Evolutionary conservation across 2,888 invertebrate genomes (phyloP).

Genomic region (Gerris lacustris): DNA sequence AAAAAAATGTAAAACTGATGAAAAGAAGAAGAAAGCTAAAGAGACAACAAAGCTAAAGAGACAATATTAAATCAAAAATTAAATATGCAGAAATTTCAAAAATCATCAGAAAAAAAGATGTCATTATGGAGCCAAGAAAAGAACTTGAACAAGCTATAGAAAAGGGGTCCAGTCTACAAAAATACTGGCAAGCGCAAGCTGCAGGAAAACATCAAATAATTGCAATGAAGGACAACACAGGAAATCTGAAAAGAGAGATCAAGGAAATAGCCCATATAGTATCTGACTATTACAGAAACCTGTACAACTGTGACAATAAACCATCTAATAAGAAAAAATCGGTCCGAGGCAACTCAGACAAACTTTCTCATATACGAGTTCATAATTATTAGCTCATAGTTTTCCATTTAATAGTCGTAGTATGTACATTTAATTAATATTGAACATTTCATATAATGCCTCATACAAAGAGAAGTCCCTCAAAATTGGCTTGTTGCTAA

Average conservation of each 20-base stretch:
- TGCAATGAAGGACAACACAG: constrained; percentile 3
- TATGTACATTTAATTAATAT: no score
- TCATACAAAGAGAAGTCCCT: not conserved
- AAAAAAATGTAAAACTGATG: constrained; percentile 12
- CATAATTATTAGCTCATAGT: no score
- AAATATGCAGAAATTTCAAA: not conserved
- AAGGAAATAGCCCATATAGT: not conserved
- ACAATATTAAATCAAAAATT: constrained; percentile 4
- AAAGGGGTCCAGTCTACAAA: not conserved
- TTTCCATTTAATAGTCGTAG: no score
- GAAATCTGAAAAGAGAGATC: constrained; percentile 6
- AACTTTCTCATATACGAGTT: no score
- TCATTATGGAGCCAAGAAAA: not conserved
- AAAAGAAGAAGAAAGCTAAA: constrained; percentile 9
- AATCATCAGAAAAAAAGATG: not conserved
- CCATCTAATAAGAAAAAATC: not conserved
- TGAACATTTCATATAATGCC: no score
- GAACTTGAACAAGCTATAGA: not conserved
- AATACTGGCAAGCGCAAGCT: not conserved
- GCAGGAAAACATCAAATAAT: constrained; percentile 7
- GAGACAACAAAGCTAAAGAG: no score
- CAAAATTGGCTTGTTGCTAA: constrained; percentile 4
- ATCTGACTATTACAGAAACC: not conserved
- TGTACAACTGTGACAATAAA: not conserved
- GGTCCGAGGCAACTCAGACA: not conserved